Evolutionary conservation across 1,140 invertebrate genomes (phyloP), one percentile per base, ranked within the genome.

Genomic region (Cyrtorhinus lividipennis): DNA sequence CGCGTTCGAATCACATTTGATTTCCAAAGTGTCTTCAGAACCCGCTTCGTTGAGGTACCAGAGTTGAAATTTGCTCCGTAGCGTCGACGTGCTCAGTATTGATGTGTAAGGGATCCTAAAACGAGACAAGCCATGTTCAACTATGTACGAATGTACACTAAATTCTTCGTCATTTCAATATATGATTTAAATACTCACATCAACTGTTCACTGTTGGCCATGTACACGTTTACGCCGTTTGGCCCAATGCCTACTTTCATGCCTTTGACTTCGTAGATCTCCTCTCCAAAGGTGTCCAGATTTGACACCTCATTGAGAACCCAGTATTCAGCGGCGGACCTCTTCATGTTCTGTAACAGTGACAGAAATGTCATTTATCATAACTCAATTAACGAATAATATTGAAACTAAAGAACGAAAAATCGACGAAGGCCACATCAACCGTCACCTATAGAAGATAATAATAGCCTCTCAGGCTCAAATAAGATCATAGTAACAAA

Each of bases 101-200:
- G 86, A 84, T 10, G 86, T 86, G 72, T 90, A 92, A 10, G 86
- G 81, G 70, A 92, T 88, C 71, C 87, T 90, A 76, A 23, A 81
- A 79, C 15, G 30, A 65, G 62, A 65, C 65, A 62, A 67, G 60
- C 8, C 12, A 15, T 22, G 77, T 10, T 44, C n/a, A n/a, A n/a
- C n/a, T n/a, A n/a, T n/a, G n/a, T n/a, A n/a, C n/a, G n/a, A n/a
- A n/a, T n/a, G n/a, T n/a, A n/a, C n/a, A n/a, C n/a, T n/a, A n/a
- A n/a, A n/a, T n/a, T n/a, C n/a, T n/a, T n/a, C n/a, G n/a, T n/a
- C n/a, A n/a, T n/a, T n/a, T n/a, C n/a, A n/a, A n/a, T n/a, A n/a
- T n/a, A n/a, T n/a, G n/a, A n/a, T n/a, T n/a, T n/a, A n/a, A n/a
- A 5, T 15, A 38, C 30, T 38, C 30, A 38, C 48, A 53, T 53